A percentile compares a stretch with the other conserved stretches of the same genome.
These are phyloP conservation scores for Opisthograptis luteolata DNA, from an alignment of 2,888 invertebrate species.

Conservation along the genomic window DNA sequence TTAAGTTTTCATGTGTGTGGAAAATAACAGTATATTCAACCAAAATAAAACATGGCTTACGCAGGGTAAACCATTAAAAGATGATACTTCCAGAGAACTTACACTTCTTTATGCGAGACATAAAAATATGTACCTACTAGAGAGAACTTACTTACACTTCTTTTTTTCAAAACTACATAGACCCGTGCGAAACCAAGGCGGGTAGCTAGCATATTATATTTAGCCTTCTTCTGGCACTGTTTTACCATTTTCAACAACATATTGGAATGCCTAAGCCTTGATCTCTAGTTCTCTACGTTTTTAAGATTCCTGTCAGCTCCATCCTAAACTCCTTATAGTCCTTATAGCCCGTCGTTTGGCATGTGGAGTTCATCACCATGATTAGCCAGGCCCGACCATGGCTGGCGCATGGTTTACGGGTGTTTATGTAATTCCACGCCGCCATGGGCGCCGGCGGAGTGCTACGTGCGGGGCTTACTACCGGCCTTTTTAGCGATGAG, in stretches of 20 bases:
- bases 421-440: constrained; percentile 21
- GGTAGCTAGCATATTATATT: no score
- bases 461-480: constrained; percentile 52
- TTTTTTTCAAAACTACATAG: no score
- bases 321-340: constrained; percentile 2
- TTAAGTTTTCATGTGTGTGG: no score
- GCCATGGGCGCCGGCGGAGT: constrained; percentile 25
- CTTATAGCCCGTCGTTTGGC: constrained; percentile 14
- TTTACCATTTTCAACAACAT: neutral
- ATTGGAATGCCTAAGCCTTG: no score
- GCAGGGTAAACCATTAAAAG: no score
- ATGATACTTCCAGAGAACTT: no score
- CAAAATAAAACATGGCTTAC: no score
- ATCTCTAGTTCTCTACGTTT: neutral
- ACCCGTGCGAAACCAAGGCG: no score
- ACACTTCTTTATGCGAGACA: no score
- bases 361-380: constrained; percentile 26
- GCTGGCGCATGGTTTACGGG: constrained; percentile 20
- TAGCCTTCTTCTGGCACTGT: neutral
- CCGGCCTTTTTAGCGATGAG: constrained; percentile 41
- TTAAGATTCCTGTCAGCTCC: constrained; percentile 16
- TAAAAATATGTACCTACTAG: no score
- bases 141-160: no score
- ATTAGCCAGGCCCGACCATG: constrained; percentile 20
- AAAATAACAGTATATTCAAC: no score